Conservation (phyloP, 2,888 invertebrate species). For the Rotaria magnacalcarata region DNA sequence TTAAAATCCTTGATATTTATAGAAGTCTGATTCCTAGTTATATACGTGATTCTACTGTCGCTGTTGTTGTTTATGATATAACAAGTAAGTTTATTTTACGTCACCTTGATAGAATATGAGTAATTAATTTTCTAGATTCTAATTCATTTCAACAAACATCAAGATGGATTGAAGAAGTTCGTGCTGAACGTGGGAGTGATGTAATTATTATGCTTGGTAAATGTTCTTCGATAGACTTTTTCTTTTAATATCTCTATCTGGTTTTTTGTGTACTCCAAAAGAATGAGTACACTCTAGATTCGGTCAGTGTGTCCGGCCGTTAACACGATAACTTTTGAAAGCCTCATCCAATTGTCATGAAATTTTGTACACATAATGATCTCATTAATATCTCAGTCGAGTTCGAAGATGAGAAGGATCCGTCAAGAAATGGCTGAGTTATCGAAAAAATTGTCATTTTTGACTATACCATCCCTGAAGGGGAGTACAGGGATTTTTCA, state of each 20-base stretch:
- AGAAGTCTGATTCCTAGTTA: constrained; percentile 82
- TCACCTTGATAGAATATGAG: not conserved
- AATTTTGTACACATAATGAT: too few relatives aligned
- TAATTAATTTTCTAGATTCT: constrained; percentile 67
- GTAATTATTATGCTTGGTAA: constrained; percentile 81
- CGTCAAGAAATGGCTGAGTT: too few relatives aligned
- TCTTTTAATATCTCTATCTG: not conserved
- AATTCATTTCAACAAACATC: constrained; percentile 99
- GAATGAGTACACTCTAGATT: too few relatives aligned
- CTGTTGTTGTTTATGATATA: constrained; percentile 97
- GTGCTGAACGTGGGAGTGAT: constrained; percentile 95
- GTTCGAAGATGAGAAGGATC: too few relatives aligned
- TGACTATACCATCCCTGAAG: too few relatives aligned
- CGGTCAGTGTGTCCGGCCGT: too few relatives aligned
- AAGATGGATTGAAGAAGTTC: constrained; percentile 99
- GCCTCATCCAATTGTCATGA: too few relatives aligned
- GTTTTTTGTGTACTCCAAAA: too few relatives aligned
- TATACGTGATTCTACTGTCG: constrained; percentile 95
- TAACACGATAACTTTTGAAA: too few relatives aligned
- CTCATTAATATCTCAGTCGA: too few relatives aligned
- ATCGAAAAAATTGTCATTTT: too few relatives aligned
- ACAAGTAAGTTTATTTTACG: constrained; percentile 71
- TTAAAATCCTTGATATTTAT: not conserved
- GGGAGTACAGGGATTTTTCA: too few relatives aligned
- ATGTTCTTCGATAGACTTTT: not conserved